These are phyloP conservation scores for Aphaenogaster floridana DNA, from an alignment of 1,140 invertebrate genomes.

Conservation along the genomic window DNA sequence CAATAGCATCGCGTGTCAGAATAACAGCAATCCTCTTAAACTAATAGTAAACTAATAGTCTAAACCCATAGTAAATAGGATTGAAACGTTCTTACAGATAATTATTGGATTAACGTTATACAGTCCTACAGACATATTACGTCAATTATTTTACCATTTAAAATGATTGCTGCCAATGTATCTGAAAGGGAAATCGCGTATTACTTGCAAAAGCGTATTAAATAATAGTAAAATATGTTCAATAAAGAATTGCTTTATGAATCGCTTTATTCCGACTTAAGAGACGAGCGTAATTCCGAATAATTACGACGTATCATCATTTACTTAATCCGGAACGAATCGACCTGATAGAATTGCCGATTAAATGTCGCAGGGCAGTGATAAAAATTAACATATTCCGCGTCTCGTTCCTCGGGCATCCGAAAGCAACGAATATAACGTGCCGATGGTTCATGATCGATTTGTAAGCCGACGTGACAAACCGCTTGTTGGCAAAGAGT, in stretches of 20 bases:
- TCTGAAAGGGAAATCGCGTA: background rate
- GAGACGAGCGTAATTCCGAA: background rate
- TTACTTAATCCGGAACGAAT: background rate
- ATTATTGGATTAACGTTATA: conserved; percentile 25
- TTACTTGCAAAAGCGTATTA: background rate
- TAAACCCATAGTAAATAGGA: conserved; percentile 16
- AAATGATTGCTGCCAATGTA: conserved; percentile 9
- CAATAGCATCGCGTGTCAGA: conserved; percentile 24
- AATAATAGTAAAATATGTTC: background rate
- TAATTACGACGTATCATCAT: background rate
- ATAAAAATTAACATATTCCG: conserved; percentile 9
- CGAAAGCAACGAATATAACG: conserved; percentile 40
- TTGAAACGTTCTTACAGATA: conserved; percentile 3
- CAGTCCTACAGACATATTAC: background rate
- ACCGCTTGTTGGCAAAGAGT: conserved; percentile 78
- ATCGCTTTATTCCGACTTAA: background rate
- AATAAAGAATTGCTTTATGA: background rate
- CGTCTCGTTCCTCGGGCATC: background rate
- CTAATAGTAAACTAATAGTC: conserved; percentile 19
- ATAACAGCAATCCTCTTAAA: conserved; percentile 26
- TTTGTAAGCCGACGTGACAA: conserved; percentile 68
- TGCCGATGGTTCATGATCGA: conserved; percentile 60
- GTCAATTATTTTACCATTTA: conserved; percentile 23
- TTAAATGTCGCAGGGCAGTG: background rate
- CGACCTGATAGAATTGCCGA: background rate